A percentile compares a stretch with the other conserved stretches of the same genome.
These are phyloP conservation scores for Valencia hispanica DNA, from an alignment of 2,797 vertebrate genomes.

Conservation along the genomic window DNA sequence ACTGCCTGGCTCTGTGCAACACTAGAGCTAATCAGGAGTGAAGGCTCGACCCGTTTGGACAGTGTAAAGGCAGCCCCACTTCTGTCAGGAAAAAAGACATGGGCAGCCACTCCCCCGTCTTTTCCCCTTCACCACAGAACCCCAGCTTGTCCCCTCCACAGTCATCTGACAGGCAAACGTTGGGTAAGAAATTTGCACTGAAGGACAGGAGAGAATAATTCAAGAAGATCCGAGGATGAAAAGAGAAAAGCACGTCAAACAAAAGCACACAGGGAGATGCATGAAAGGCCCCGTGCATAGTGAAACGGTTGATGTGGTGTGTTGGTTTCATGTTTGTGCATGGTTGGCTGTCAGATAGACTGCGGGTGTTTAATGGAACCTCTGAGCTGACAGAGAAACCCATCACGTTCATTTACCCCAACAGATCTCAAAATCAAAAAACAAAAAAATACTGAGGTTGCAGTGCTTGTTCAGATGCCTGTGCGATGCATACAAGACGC, in stretches of 20 bases:
- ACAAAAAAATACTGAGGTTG: conserved; percentile 55
- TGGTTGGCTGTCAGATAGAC: conserved; percentile 65
- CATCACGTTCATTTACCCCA: conserved; percentile 74
- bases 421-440: conserved; percentile 49
- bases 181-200: conserved; percentile 31
- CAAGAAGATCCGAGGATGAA: conserved; percentile 54
- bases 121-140: conserved; percentile 66
- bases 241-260: conserved; percentile 47
- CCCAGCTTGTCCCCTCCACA: conserved; percentile 61
- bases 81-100: conserved; percentile 86
- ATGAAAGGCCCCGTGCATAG: conserved; percentile 30
- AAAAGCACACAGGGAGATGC: conserved; percentile 44
- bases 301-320: conserved; percentile 39
- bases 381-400: conserved; percentile 66
- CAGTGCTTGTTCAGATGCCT: background rate
- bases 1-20: conserved; percentile 83
- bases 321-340: conserved; percentile 55
- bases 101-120: conserved; percentile 76
- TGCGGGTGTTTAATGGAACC: conserved; percentile 74
- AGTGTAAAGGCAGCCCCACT: conserved; percentile 93
- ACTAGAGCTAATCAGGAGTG: conserved; percentile 94
- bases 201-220: conserved; percentile 47
- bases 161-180: conserved; percentile 62
- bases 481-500: background rate
- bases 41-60: conserved; percentile 93